phyloP scores from a whole-genome alignment of 2,888 invertebrate species.

The Rhagophthalmus giganteus region DNA sequence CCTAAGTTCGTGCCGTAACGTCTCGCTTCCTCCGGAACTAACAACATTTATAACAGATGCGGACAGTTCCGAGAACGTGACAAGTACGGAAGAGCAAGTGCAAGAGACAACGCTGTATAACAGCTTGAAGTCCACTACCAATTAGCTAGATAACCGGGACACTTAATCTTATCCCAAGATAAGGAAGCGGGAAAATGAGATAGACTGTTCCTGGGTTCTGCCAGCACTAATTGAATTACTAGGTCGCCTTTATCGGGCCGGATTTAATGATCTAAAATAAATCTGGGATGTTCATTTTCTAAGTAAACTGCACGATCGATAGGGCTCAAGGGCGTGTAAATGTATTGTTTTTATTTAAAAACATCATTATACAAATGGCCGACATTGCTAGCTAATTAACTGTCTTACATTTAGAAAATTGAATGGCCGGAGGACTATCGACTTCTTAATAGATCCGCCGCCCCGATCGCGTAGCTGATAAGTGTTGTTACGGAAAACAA shows the following conservation, averaged over 20 bases:
- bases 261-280: constrained; percentile 31
- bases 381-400: too few species aligned
- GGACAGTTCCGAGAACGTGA: constrained; percentile 9
- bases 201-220: constrained; percentile 32
- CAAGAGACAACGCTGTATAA: constrained; percentile 26
- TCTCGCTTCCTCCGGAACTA: constrained; percentile 3
- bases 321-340: constrained; percentile 1
- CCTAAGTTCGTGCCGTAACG: background rate
- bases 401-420: too few species aligned
- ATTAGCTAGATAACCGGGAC: constrained; percentile 48
- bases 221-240: constrained; percentile 31
- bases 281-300: constrained; percentile 25
- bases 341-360: background rate
- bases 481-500: too few species aligned
- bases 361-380: background rate
- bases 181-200: constrained; percentile 42
- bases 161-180: constrained; percentile 47
- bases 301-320: constrained; percentile 15
- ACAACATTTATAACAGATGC: constrained; percentile 8
- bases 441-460: too few species aligned
- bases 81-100: constrained; percentile 19
- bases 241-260: constrained; percentile 27
- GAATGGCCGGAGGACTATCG: too few species aligned
- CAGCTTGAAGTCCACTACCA: constrained; percentile 47
- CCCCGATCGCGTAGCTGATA: too few species aligned